These are phyloP conservation scores for Cyclophora albipunctata DNA, from an alignment of 2,888 invertebrate genomes.

Conservation along the genomic window DNA sequence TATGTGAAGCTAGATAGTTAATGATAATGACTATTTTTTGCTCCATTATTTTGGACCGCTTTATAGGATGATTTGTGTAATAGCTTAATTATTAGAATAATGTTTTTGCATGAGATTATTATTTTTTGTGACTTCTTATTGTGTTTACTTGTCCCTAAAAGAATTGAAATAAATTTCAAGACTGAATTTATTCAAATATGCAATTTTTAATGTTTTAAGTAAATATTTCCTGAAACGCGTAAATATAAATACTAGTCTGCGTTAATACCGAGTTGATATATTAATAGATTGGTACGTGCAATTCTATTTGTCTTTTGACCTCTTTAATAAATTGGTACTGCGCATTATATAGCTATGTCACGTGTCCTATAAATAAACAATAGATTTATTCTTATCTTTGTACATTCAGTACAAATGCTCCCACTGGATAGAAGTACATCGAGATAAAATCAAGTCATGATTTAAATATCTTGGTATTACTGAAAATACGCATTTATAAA, in stretches of 20 bases:
- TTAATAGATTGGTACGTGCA: conserved; percentile 12
- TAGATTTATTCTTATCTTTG: conserved; percentile 1
- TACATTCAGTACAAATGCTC: too few species aligned
- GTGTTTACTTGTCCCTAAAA: conserved; percentile 48
- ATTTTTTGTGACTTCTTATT: conserved; percentile 39
- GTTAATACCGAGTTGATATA: too few species aligned
- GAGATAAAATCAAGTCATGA: too few species aligned
- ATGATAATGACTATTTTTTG: conserved; percentile 33
- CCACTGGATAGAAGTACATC: not conserved
- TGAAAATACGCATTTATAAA: not conserved
- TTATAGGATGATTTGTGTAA: conserved; percentile 20
- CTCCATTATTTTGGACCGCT: conserved; percentile 51
- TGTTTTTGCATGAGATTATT: conserved; percentile 43
- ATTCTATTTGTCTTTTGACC: conserved; percentile 36
- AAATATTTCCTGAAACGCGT: too few species aligned
- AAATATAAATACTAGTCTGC: too few species aligned
- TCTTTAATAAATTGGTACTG: conserved; percentile 28
- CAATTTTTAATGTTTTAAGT: too few species aligned
- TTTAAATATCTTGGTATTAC: not conserved
- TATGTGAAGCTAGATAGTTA: conserved; percentile 28
- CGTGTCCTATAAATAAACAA: conserved; percentile 8
- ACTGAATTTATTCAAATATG: conserved; percentile 26
- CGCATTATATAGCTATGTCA: conserved; percentile 13
- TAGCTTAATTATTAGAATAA: conserved; percentile 16
- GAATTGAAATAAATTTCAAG: conserved; percentile 45